Evolutionary conservation across 2,113 vertebrate genomes (phyloP), one percentile per base, ranked within the genome.

Genomic region (Cyanocitta stelleri): DNA sequence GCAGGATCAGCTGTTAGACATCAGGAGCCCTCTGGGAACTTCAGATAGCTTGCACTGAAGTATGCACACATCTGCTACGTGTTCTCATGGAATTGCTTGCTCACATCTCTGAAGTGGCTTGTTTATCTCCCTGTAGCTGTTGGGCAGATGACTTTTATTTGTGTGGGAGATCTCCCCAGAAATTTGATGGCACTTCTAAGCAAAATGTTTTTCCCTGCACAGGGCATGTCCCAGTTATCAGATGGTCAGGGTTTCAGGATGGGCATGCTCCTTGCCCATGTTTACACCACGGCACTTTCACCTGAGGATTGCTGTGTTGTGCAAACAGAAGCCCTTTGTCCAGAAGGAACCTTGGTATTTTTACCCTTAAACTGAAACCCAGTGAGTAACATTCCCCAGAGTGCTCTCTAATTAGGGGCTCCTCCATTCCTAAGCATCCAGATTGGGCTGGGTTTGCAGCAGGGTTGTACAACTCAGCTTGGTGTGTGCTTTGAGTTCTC

Each of bases 41-140:
- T 33, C 12, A 66, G 46, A 13, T 11, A 49, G 11, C 39, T 78
- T 16, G 39, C 59, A 69, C 2, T 35, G 72, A 14, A 35, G 14
- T 6, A 49, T 37, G 44, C 19, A 9, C 10, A 11, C 43, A 19
- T 48, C 85, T 90, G 35, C 43, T 30, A 0, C 2, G 1, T 19
- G 16, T 75, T 62, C 68, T 44, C n/a, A 22, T 5, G 13, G 61
- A 92, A 41, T 0, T 67, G 44, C 26, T 74, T 23, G 52, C 46
- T 91, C 93, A 27, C 73, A 19, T 29, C 89, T 94, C 89, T 94
- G 84, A 87, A 95, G 80, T 78, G 91, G 83, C 73, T 90, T 72
- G 19, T 79, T 95, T 81, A 85, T 82, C 68, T 96, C 77, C 52
- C 15, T 33, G 49, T 52, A 41, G 76, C 61, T 90, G 41, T 16